These are phyloP conservation scores for Schrankia costaestrigalis DNA, from an alignment of 2,888 invertebrate genomes.

Conservation along the genomic window DNA sequence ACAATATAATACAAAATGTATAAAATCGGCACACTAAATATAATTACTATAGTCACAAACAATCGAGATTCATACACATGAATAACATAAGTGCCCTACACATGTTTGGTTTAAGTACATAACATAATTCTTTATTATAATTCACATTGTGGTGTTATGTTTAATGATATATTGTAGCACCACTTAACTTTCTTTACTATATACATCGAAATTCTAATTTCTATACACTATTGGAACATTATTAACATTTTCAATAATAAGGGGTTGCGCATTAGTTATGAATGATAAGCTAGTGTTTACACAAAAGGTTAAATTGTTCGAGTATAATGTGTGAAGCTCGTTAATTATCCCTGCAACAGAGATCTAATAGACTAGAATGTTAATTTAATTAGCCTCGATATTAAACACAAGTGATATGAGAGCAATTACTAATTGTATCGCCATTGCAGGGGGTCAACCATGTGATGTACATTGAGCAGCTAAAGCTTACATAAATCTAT, in stretches of 20 bases:
- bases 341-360: conserved; percentile 45
- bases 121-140: conserved; percentile 20
- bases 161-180: conserved; percentile 36
- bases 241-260: conserved; percentile 14
- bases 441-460: conserved; percentile 44
- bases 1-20: conserved; percentile 77
- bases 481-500: conserved; percentile 34
- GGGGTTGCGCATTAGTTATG: conserved; percentile 49
- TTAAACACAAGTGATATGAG: conserved; percentile 4
- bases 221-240: no score
- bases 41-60: conserved; percentile 46
- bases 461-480: conserved; percentile 48
- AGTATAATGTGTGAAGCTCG: conserved; percentile 26
- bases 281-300: not conserved
- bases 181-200: conserved; percentile 24
- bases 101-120: conserved; percentile 35
- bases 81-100: conserved; percentile 39
- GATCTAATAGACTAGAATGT: conserved; percentile 54
- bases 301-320: conserved; percentile 23
- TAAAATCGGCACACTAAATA: conserved; percentile 68
- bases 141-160: conserved; percentile 20
- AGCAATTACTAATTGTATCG: conserved; percentile 29
- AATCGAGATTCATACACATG: conserved; percentile 60
- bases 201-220: conserved; percentile 6
- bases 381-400: conserved; percentile 45